Percentiles rank a stretch among this genome's conserved stretches.
These are phyloP conservation scores for Talpa occidentalis DNA, from an alignment of 2,113 vertebrate species.

Conservation along the genomic window DNA sequence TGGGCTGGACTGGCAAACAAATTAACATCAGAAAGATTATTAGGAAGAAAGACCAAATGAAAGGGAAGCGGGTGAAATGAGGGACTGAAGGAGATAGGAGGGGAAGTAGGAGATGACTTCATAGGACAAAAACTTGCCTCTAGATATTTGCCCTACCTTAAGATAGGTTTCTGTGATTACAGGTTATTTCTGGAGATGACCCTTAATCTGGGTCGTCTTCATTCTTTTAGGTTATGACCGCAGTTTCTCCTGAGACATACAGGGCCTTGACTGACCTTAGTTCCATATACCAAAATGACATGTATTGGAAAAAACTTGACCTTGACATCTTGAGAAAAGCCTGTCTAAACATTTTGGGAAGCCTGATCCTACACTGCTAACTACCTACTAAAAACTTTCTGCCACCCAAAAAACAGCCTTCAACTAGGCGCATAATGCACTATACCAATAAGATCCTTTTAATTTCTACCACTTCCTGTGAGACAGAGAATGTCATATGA, in stretches of 20 bases:
- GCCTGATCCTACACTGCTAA: neutral
- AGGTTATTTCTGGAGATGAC: neutral
- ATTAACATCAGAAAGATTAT: neutral
- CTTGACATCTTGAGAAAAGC: too few relatives aligned
- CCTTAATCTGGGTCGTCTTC: neutral
- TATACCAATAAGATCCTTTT: neutral
- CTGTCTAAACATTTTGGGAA: neutral
- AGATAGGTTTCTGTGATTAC: neutral
- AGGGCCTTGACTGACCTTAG: neutral
- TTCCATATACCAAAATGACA: neutral
- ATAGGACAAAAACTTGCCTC: neutral
- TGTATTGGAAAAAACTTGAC: neutral
- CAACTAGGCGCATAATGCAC: neutral
- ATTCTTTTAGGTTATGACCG: neutral
- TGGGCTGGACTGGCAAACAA: neutral
- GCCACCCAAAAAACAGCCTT: neutral
- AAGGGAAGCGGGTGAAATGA: too few relatives aligned
- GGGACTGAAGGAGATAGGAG: neutral
- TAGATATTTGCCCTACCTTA: neutral
- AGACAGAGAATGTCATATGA: constrained; percentile 65
- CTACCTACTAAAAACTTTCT: neutral
- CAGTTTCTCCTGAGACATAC: neutral
- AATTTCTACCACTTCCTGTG: neutral
- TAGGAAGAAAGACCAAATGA: neutral
- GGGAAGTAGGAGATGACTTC: neutral